Base-by-base conservation (phyloP, 1,140 invertebrate species). In the Cotesia chilonis region DNA sequence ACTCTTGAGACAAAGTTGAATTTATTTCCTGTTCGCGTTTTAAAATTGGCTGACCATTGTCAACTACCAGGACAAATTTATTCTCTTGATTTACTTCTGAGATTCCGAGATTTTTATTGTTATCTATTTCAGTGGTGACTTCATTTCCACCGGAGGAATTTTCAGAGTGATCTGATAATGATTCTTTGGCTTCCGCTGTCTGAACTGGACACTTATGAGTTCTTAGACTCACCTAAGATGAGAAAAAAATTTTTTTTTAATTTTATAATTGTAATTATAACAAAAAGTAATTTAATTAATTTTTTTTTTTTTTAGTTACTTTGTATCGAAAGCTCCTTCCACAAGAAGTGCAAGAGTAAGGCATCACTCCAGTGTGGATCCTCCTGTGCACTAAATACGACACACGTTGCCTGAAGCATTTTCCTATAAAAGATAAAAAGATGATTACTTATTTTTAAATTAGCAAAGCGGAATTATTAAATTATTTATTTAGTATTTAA, bases 321-420 rank as follows among this genome's bases (percentile, higher is more conserved):
- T 96, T 96, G 78, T 95, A 95, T 75, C 94, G 87, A 82, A 95
- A 96, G 78, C 88, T 92, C 88, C 94, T 95, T 68, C 92, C 90
- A 82, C 94, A 96, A 4, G 89, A 89, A 59, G 91, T 91, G 82
- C 94, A 96, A 82, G 92, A 92, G 78, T 95, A 95, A 2, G 93
- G 92, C 91, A 94, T 93, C 1, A 89, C 92, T 47, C 93, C 93
- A 2, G 94, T 95, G 76, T 95, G 94, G 75, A 95, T 95, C 75
- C 94, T 88, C 73, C 92, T 88, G 83, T 96, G 94, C 1, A 96
- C 94, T 76, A 95, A 85, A 83, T 95, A 95, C 0, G 94, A 95
- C 20, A 96, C 94, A 68, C 94, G 85, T 83, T 95, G 94, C 17
- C 94, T 89, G 82, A 96, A 96, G 81, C 92, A 92, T 89, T 95